phyloP scores from a whole-genome alignment of 2,113 vertebrate species.

The Dendrocopos noguchii region DNA sequence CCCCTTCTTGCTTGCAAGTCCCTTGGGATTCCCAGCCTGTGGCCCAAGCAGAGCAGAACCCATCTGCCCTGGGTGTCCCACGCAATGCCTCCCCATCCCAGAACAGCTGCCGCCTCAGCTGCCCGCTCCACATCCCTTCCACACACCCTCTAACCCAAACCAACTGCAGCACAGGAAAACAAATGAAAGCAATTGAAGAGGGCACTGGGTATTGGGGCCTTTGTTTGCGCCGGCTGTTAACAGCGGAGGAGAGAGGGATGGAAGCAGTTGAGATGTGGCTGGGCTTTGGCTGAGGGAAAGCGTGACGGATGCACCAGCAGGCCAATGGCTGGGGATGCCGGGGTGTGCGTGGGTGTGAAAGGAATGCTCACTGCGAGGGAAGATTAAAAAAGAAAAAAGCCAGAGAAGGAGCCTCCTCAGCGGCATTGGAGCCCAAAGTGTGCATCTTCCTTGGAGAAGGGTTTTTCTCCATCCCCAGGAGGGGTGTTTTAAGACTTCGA shows the following conservation, averaged over 20 bases:
- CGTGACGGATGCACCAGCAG: conserved; percentile 21
- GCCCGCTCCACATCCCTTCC: not conserved
- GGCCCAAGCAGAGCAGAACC: not conserved
- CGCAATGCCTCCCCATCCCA: not conserved
- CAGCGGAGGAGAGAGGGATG: conserved; percentile 29
- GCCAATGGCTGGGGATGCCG: conserved; percentile 8
- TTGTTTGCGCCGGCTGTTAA: conserved; percentile 52
- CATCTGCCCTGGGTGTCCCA: not conserved
- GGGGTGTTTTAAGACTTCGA: not conserved
- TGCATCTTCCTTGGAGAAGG: not conserved
- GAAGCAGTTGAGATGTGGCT: conserved; percentile 40
- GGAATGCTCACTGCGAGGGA: conserved; percentile 32
- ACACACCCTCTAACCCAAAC: conserved; percentile 17
- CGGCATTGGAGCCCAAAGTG: not conserved
- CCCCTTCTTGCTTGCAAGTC: not conserved
- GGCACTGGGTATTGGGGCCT: not conserved
- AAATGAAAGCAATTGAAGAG: not conserved
- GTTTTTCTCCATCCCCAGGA: not conserved
- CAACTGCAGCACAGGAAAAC: not conserved
- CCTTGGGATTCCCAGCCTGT: not conserved
- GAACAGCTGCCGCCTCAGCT: not conserved
- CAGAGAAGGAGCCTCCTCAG: conserved; percentile 1
- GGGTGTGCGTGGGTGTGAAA: conserved; percentile 53
- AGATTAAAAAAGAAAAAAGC: not conserved
- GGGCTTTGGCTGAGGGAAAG: conserved; percentile 30